phyloP scores from a whole-genome alignment of 2,888 invertebrate genomes.

The Netelia fuscicornis region DNA sequence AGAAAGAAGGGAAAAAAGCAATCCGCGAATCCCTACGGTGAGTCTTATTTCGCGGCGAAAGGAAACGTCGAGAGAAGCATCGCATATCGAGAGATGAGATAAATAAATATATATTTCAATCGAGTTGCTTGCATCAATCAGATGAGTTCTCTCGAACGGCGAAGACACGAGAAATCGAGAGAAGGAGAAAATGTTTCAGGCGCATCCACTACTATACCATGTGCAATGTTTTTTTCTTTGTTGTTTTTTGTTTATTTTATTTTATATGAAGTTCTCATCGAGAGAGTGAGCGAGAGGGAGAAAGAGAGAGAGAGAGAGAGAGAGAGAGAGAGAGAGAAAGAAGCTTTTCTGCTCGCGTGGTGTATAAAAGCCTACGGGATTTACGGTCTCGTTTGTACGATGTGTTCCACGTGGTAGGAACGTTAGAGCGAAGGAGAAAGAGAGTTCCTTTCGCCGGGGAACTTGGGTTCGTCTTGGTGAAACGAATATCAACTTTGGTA shows the following conservation, averaged over 20 bases:
- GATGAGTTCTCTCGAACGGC: slow-evolving; percentile 35
- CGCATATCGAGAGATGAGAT: slow-evolving; percentile 47
- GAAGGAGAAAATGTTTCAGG: slow-evolving; percentile 39
- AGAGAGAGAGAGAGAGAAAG: too few species aligned
- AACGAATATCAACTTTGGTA: slow-evolving; percentile 6
- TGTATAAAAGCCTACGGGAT: slow-evolving; percentile 57
- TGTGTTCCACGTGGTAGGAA: slow-evolving; percentile 50
- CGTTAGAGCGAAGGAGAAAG: slow-evolving; percentile 40
- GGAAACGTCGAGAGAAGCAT: neutral
- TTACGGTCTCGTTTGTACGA: slow-evolving; percentile 64
- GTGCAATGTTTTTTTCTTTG: slow-evolving; percentile 38
- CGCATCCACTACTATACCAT: slow-evolving; percentile 21
- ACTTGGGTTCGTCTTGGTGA: slow-evolving; percentile 37
- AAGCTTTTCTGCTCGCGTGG: slow-evolving; percentile 27
- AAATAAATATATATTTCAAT: slow-evolving; percentile 65
- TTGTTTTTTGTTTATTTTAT: slow-evolving; percentile 11
- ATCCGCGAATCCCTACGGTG: slow-evolving; percentile 15
- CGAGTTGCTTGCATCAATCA: slow-evolving; percentile 62
- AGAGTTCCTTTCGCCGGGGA: slow-evolving; percentile 37
- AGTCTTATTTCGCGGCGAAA: slow-evolving; percentile 20
- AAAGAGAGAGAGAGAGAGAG: too few species aligned
- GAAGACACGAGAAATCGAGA: slow-evolving; percentile 21
- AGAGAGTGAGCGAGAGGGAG: neutral
- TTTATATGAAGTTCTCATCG: slow-evolving; percentile 31
- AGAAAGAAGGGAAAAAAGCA: slow-evolving; percentile 20